Percentiles rank a stretch among this genome's conserved stretches.
phyloP scores from a whole-genome alignment of 2,797 vertebrate genomes.

The Gadopsis bispinosus region DNA sequence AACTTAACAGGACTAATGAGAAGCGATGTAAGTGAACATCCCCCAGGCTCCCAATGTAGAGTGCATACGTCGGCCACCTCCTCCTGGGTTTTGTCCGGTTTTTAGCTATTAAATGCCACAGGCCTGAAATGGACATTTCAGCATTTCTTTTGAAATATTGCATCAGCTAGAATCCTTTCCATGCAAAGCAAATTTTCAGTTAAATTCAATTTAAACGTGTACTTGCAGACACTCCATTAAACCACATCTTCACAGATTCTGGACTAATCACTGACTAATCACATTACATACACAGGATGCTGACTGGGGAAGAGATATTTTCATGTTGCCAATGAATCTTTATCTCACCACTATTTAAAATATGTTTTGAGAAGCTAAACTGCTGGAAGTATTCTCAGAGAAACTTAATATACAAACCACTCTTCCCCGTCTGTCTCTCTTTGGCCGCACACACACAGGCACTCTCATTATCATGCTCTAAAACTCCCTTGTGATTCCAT shows the following conservation, averaged over 20 bases:
- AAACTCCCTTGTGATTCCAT: slow-evolving; percentile 40
- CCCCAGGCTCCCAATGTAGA: slow-evolving; percentile 6
- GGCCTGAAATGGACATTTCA: slow-evolving; percentile 41
- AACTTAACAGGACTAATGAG: slow-evolving; percentile 33
- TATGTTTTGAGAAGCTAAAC: slow-evolving; percentile 17
- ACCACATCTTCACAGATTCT: slow-evolving; percentile 39
- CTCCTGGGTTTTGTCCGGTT: slow-evolving; percentile 40
- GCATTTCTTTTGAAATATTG: slow-evolving; percentile 38
- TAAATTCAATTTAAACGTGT: slow-evolving; percentile 50
- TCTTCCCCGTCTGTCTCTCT: slow-evolving; percentile 21
- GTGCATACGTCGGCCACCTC: not conserved
- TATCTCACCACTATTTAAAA: slow-evolving; percentile 40
- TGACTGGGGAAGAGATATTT: slow-evolving; percentile 46
- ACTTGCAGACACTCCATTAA: slow-evolving; percentile 30
- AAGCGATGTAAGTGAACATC: slow-evolving; percentile 27
- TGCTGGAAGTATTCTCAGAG: slow-evolving; percentile 21
- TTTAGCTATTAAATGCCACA: slow-evolving; percentile 33
- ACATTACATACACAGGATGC: slow-evolving; percentile 42
- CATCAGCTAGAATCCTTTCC: slow-evolving; percentile 43
- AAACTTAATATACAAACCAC: slow-evolving; percentile 36
- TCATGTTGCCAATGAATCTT: slow-evolving; percentile 33
- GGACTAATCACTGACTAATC: slow-evolving; percentile 59
- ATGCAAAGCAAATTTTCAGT: slow-evolving; percentile 26
- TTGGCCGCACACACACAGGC: not conserved
- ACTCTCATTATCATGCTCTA: not conserved